Conservation (phyloP, 2,797 vertebrate genomes). For the Sebastiscus tertius region DNA sequence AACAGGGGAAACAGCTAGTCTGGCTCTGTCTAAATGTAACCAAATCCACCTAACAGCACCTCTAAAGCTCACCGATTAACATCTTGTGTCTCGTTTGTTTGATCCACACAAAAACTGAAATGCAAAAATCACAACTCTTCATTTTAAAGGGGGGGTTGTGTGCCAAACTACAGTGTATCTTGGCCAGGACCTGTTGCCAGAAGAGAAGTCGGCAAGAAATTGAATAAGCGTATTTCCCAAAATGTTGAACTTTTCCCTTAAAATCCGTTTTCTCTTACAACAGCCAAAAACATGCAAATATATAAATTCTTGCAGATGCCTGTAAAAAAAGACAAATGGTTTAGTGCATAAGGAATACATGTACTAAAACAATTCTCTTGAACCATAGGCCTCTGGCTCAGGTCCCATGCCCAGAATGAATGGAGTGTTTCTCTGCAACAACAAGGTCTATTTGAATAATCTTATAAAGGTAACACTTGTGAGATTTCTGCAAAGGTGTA, state of each 20-base stretch:
- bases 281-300: neutral
- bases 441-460: neutral
- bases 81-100: too few relatives aligned
- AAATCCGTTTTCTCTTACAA: neutral
- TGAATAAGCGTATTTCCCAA: neutral
- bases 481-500: too few relatives aligned
- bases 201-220: neutral
- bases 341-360: neutral
- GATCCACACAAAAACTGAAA: too few relatives aligned
- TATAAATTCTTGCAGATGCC: slow-evolving; percentile 11
- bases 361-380: neutral
- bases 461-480: neutral
- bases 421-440: neutral
- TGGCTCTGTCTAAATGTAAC: neutral
- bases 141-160: neutral
- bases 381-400: neutral
- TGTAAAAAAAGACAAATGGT: neutral
- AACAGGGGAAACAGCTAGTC: neutral
- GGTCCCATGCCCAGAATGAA: neutral
- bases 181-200: neutral
- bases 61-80: neutral
- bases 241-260: neutral
- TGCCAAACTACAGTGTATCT: neutral
- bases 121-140: neutral
- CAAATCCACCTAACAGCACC: neutral